These are phyloP conservation scores for Ophraella communa DNA, from an alignment of 2,888 invertebrate species.

Conservation along the genomic window DNA sequence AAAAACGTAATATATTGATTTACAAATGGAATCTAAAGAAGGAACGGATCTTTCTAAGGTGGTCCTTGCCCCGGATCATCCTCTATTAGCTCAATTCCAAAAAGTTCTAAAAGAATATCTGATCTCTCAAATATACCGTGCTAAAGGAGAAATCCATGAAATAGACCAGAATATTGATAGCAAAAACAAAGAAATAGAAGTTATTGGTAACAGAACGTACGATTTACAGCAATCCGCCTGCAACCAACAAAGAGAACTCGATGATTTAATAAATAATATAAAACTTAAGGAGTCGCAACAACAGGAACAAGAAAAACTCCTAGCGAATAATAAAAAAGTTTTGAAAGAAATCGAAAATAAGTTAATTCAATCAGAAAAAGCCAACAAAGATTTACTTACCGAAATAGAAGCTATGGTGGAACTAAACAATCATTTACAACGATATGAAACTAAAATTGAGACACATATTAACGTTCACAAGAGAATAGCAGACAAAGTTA, in stretches of 20 bases:
- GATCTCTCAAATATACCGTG: constrained; percentile 63
- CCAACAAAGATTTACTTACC: constrained; percentile 64
- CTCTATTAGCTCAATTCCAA: constrained; percentile 48
- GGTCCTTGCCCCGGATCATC: constrained; percentile 48
- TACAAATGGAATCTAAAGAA: constrained; percentile 3
- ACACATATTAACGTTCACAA: constrained; percentile 69
- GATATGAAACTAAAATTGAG: constrained; percentile 71
- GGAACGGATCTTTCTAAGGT: constrained; percentile 21
- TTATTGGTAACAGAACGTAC: constrained; percentile 66
- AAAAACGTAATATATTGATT: background rate
- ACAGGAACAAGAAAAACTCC: constrained; percentile 62
- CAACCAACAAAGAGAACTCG: constrained; percentile 63
- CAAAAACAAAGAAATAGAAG: constrained; percentile 65
- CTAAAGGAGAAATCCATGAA: constrained; percentile 72
- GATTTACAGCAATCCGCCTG: constrained; percentile 68
- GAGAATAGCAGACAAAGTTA: constrained; percentile 70
- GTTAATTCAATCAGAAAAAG: constrained; percentile 46
- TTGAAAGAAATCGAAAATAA: constrained; percentile 62
- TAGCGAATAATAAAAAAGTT: constrained; percentile 61
- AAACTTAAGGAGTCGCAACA: constrained; percentile 63
- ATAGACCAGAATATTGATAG: constrained; percentile 61
- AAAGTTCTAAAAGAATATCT: constrained; percentile 48
- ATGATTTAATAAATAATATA: constrained; percentile 65
- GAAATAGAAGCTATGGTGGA: constrained; percentile 67
- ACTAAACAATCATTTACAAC: constrained; percentile 65